Base-by-base conservation (phyloP, 2,797 vertebrate species). In the Pseudomugil tenellus region DNA sequence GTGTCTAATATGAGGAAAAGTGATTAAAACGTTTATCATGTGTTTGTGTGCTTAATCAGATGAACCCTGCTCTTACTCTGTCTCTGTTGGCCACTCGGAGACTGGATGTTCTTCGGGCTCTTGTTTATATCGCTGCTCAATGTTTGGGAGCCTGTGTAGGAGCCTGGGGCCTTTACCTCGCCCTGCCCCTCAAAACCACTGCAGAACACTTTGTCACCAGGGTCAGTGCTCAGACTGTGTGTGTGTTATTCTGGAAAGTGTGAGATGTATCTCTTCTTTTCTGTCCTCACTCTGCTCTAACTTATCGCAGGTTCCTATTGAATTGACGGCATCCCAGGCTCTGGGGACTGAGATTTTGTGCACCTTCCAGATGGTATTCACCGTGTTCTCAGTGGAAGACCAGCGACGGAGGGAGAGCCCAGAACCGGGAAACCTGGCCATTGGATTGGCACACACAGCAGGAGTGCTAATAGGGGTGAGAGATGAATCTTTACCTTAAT, bases 351-450 rank as follows among this genome's bases (percentile, higher is more conserved):
- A 96, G 86, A 72, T 90, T 2, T 88, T 96, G 2, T 94, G 93
- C 85, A 96, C 95, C 73, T 96, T 96, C 90, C 94, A 96, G 74
- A 83, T 96, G 88, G 94, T 94, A 1, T 92, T 97, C 76, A 93
- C 94, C 0, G 77, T 95, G n/a, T 96, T 96, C 32, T 93, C 95
- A 1, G 77, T 91, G 13, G 81, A 95, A 16, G 90, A 93, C 41
- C 89, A 86, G 14, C 58, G 86, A 0, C 76, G 84, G 21, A 88
- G 84, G 46, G 93, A 94, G 26, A 73, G 82, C 0, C 58, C 85
- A 32, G 93, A 93, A 72, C 93, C 94, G 17, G 94, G 93, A 43
- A 92, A 93, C 81, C 75, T 96, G 64, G 93, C 91, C 13, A 87
- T 96, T 41, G 96, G 94, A 41, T 89, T 96, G n/a, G 94, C 95